phyloP scores from a whole-genome alignment of 92 coral and sea anemone genomes.

The Actinostola sp. region DNA sequence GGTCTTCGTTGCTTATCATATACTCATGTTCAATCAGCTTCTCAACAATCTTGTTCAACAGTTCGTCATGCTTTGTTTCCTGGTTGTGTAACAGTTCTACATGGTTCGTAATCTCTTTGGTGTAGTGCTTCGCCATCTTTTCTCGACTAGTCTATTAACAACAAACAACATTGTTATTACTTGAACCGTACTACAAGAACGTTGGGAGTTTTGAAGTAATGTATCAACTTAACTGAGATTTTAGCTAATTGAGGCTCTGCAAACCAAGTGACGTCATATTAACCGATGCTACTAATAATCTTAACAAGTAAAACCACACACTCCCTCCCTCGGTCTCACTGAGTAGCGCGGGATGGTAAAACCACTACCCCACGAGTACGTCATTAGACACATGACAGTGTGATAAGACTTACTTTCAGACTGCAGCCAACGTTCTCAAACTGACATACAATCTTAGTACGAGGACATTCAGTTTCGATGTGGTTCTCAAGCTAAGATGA shows the following conservation, averaged over 20 bases:
- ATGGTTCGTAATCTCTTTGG: conserved; percentile 39
- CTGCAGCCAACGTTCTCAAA: conserved; percentile 51
- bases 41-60: conserved; percentile 28
- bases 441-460: conserved; percentile 45
- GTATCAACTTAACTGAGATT: not conserved
- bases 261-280: too few species aligned
- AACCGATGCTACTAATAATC: too few species aligned
- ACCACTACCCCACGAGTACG: not conserved
- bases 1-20: conserved; percentile 36
- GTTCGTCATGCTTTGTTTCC: conserved; percentile 43
- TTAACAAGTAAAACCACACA: too few species aligned
- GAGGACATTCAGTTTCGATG: conserved; percentile 45
- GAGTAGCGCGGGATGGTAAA: too few species aligned
- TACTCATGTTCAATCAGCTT: conserved; percentile 49
- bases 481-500: conserved; percentile 42
- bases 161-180: not conserved
- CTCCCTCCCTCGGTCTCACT: too few species aligned
- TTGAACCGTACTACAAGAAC: not conserved
- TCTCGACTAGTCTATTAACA: conserved; percentile 52
- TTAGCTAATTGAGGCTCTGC: too few species aligned
- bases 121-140: conserved; percentile 52
- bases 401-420: conserved; percentile 36
- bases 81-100: conserved; percentile 35
- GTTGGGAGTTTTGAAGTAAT: not conserved
- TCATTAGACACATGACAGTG: not conserved